phyloP scores from a whole-genome alignment of 2,113 vertebrate genomes.

The Chunga burmeisteri region DNA sequence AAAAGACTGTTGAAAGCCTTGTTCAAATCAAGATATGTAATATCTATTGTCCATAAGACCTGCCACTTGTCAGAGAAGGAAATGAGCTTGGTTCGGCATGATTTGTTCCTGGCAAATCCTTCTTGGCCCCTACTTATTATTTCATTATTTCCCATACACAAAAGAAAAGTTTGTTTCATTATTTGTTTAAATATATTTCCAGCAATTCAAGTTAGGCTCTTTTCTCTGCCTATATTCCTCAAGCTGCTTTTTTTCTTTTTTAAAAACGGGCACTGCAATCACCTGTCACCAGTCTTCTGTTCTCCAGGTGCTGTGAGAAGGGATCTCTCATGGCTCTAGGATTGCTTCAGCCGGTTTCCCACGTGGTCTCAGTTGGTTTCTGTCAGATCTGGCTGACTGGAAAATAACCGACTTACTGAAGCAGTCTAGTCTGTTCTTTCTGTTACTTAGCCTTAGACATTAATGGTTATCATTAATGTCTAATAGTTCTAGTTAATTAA shows the following conservation, averaged over 20 bases:
- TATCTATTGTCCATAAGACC: constrained; percentile 24
- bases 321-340: not conserved
- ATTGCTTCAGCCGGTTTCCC: not conserved
- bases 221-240: not conserved
- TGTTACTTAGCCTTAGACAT: not conserved
- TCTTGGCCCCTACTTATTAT: constrained; percentile 34
- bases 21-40: not conserved
- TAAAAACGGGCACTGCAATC: not conserved
- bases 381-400: not conserved
- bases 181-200: constrained; percentile 8
- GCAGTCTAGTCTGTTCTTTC: not conserved
- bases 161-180: constrained; percentile 24
- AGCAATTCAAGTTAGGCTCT: not conserved
- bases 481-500: too few species aligned
- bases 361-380: fast-evolving
- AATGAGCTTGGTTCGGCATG: not conserved
- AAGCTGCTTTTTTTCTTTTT: not conserved
- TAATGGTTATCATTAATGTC: not conserved
- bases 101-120: constrained; percentile 47
- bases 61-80: constrained; percentile 26
- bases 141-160: constrained; percentile 15
- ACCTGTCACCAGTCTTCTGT: not conserved
- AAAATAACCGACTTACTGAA: not conserved
- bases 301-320: not conserved
- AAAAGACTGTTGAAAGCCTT: not conserved